These are phyloP conservation scores for Drosophila truncata DNA, from an alignment of 1,140 invertebrate genomes.

Conservation along the genomic window DNA sequence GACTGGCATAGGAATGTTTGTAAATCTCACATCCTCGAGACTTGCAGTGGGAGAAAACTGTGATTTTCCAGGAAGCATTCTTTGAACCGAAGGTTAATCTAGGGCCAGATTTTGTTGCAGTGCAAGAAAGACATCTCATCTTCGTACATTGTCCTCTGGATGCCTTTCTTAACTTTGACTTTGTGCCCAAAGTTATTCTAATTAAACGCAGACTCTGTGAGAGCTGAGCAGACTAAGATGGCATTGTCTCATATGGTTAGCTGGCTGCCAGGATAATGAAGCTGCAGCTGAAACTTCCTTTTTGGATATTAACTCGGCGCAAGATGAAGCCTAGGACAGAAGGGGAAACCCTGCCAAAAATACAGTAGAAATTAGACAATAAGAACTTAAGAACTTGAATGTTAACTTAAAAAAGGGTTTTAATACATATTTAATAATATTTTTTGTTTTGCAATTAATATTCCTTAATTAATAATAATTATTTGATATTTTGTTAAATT, in stretches of 20 bases:
- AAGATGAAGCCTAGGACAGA: slow-evolving; percentile 19
- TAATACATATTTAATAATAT: background rate
- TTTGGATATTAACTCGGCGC: slow-evolving; percentile 39
- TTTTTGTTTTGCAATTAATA: background rate
- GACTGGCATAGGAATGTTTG: slow-evolving; percentile 17
- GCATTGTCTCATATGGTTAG: slow-evolving; percentile 15
- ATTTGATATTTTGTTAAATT: background rate
- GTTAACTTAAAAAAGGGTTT: background rate
- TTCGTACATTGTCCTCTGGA: slow-evolving; percentile 38
- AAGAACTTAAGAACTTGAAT: background rate
- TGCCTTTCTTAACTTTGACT: slow-evolving; percentile 35
- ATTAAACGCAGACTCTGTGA: slow-evolving; percentile 48
- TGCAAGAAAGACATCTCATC: slow-evolving; percentile 2
- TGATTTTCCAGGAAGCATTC: background rate
- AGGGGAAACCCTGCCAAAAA: slow-evolving; percentile 29
- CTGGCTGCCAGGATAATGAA: slow-evolving; percentile 43
- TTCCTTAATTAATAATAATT: background rate
- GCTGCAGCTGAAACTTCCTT: slow-evolving; percentile 37
- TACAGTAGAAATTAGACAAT: slow-evolving; percentile 16
- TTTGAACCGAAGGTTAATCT: background rate
- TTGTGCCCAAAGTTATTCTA: slow-evolving; percentile 50
- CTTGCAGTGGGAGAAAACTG: background rate
- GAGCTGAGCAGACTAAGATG: background rate
- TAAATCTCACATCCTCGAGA: slow-evolving; percentile 6
- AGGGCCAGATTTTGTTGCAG: background rate